A percentile compares a stretch with the other conserved stretches of the same genome.
phyloP scores from a whole-genome alignment of 2,888 invertebrate species.

The Acleris emargana region DNA sequence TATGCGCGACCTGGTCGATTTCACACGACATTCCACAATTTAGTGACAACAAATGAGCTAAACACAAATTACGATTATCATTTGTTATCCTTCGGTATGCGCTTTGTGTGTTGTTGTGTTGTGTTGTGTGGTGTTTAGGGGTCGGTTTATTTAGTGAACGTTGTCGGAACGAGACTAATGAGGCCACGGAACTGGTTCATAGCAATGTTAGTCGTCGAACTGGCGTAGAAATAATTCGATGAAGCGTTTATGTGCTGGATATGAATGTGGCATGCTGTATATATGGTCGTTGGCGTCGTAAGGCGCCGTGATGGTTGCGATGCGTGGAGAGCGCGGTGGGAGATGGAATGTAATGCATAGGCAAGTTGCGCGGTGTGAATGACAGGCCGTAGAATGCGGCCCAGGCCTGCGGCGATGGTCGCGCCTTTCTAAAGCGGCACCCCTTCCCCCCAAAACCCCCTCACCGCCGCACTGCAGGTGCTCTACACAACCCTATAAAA shows the following conservation, averaged over 20 bases:
- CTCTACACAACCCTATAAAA: constrained; percentile 81
- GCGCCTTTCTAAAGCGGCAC: constrained; percentile 84
- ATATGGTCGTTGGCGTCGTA: constrained; percentile 69
- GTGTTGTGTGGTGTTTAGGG: constrained; percentile 61
- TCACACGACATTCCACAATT: constrained; percentile 85
- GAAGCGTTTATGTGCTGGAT: constrained; percentile 67
- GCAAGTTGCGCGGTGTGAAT: constrained; percentile 83
- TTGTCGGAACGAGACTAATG: constrained; percentile 63
- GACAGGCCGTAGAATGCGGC: constrained; percentile 84
- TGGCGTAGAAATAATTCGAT: constrained; percentile 75
- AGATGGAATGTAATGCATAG: constrained; percentile 83
- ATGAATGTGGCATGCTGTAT: constrained; percentile 63
- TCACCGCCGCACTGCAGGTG: constrained; percentile 74
- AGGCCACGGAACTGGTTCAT: constrained; percentile 78
- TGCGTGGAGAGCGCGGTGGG: constrained; percentile 71
- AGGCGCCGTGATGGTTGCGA: constrained; percentile 63
- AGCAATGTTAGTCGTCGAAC: constrained; percentile 69
- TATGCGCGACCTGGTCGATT: constrained; percentile 82
- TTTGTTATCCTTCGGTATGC: constrained; percentile 79
- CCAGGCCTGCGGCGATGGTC: constrained; percentile 82
- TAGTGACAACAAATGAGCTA: constrained; percentile 84
- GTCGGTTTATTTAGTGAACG: constrained; percentile 60
- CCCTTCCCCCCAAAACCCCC: constrained; percentile 58
- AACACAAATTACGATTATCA: constrained; percentile 82
- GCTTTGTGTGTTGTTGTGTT: constrained; percentile 52